These are phyloP conservation scores for Ceyx margarethae DNA, from an alignment of 2,113 vertebrate species.

Conservation along the genomic window DNA sequence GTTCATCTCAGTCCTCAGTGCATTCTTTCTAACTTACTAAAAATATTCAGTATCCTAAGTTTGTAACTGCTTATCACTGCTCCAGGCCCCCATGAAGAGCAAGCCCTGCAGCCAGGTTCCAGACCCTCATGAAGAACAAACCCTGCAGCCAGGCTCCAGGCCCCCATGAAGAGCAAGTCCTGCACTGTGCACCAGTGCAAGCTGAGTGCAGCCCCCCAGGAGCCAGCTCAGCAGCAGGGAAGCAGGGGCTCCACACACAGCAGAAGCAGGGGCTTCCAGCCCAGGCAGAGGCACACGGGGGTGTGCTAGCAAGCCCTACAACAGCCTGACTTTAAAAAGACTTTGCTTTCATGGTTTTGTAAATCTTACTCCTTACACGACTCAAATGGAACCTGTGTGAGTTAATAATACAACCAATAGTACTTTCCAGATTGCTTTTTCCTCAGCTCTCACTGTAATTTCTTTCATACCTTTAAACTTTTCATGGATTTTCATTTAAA, in stretches of 20 bases:
- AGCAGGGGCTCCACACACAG: fast-evolving
- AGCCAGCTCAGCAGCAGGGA: not conserved
- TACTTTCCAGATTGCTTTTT: not conserved
- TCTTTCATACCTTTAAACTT: not conserved
- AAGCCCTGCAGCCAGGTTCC: not conserved
- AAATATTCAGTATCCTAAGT: not conserved
- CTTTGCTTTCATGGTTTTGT: not conserved
- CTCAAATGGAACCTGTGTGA: not conserved
- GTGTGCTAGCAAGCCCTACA: not conserved
- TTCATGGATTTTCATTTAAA: not conserved
- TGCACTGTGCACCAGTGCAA: not conserved
- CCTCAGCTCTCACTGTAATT: not conserved
- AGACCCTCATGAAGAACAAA: not conserved
- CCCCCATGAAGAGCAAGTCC: not conserved
- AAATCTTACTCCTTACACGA: not conserved
- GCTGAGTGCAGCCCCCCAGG: not conserved
- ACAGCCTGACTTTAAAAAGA: not conserved
- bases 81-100: not conserved
- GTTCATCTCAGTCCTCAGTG: not conserved
- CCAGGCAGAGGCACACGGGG: not conserved
- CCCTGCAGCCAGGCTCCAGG: not conserved
- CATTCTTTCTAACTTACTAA: not conserved
- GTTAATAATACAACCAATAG: not conserved
- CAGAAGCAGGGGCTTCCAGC: not conserved
- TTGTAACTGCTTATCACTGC: no score